Evolutionary conservation across 2,888 invertebrate species (phyloP).

Genomic region (Acrocyrtus sp.): DNA sequence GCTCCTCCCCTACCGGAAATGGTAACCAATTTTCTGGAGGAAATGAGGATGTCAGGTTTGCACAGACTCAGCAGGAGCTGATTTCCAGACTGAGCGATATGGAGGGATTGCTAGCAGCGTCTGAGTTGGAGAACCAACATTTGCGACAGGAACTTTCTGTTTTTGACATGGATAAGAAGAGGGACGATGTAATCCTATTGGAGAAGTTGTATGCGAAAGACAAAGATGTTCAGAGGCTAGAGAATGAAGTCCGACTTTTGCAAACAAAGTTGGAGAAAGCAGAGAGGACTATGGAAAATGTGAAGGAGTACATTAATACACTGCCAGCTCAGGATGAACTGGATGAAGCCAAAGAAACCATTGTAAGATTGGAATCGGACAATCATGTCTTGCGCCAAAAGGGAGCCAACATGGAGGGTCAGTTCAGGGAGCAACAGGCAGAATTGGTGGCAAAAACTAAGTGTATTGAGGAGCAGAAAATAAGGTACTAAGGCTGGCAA

Average conservation of each 20-base stretch:
- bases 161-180: conserved; percentile 47
- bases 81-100: conserved; percentile 55
- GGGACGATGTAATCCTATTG: conserved; percentile 46
- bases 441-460: conserved; percentile 37
- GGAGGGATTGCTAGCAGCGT: conserved; percentile 59
- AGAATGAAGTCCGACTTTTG: conserved; percentile 40
- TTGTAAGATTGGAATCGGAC: conserved; percentile 41
- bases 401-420: conserved; percentile 28
- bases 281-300: conserved; percentile 43
- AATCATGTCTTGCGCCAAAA: conserved; percentile 51
- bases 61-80: conserved; percentile 44
- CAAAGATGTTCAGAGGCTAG: conserved; percentile 44
- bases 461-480: conserved; percentile 33
- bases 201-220: conserved; percentile 50
- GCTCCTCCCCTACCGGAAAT: conserved; percentile 19
- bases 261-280: conserved; percentile 45
- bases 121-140: conserved; percentile 56
- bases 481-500: conserved; percentile 11
- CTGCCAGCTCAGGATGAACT: conserved; percentile 59
- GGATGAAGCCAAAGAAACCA: conserved; percentile 49
- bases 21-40: background rate
- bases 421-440: conserved; percentile 25
- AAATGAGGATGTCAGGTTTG: background rate
- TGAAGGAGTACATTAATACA: conserved; percentile 57
- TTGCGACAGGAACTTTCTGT: conserved; percentile 49